Evolutionary conservation across 1,140 invertebrate species (phyloP).

Genomic region (Protaetia brevitarsis): DNA sequence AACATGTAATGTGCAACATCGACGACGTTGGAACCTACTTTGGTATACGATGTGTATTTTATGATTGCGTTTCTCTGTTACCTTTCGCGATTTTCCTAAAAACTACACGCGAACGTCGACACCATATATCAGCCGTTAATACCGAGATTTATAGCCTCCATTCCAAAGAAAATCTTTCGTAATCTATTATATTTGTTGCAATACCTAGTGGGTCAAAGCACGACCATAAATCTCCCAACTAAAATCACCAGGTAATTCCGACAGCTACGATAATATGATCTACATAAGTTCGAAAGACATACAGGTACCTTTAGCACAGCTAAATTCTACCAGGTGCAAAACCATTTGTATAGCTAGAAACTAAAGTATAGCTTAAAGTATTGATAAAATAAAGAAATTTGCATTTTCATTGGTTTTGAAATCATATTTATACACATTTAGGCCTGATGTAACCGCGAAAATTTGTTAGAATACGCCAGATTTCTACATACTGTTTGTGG

Average conservation of each 20-base stretch:
- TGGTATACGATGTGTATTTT: not conserved
- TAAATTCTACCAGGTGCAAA: not conserved
- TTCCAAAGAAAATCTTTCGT: slow-evolving; percentile 6
- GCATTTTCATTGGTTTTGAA: no score
- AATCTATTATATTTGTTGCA: not conserved
- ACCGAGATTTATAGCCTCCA: not conserved
- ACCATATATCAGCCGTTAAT: not conserved
- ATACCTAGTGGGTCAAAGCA: not conserved
- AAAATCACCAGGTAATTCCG: not conserved
- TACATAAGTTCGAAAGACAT: not conserved
- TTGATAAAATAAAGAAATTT: not conserved
- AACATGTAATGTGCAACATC: no score
- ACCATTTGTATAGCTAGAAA: not conserved
- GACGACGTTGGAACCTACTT: not conserved
- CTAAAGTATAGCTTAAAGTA: not conserved
- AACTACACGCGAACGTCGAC: not conserved
- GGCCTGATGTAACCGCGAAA: no score
- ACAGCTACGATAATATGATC: slow-evolving; percentile 12
- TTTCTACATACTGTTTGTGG: no score
- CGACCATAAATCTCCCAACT: not conserved
- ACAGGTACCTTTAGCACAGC: not conserved
- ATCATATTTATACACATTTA: no score
- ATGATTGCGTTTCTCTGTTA: not conserved
- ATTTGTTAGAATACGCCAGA: no score
- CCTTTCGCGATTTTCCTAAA: not conserved